Base-by-base conservation (phyloP, 2,113 vertebrate species). In the Strix aluco region DNA sequence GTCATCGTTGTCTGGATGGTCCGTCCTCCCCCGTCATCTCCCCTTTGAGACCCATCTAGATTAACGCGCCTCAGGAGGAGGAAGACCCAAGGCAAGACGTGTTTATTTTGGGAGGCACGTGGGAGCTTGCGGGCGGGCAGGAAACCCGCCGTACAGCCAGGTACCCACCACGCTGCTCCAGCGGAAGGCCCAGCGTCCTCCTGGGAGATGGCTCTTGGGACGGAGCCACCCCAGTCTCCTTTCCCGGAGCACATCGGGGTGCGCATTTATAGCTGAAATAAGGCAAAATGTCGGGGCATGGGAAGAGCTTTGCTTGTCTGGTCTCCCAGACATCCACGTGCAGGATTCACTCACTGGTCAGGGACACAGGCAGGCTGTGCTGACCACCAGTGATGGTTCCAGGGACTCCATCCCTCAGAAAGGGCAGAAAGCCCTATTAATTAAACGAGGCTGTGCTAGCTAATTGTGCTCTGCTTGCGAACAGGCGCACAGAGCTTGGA, bases 231-330 rank as follows among this genome's bases (percentile, higher is more conserved):
- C 26, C 42, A 19, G 3, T 36, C 30, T 55, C 16, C 20, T 40
- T 8, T 30, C n/a, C 27, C 49, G n/a, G 40, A 57, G 59, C 15
- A 1, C 1, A 9, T 16, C 0, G 2, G 19, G 42, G 32, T 46
- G 16, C 8, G 1, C 1, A 1, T 46, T 6, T 80, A 19, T 67
- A 61, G 29, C 75, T 6, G 0, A 47, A 72, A 51, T 29, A 0
- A 16, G 34, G 34, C 32, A 11, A 57, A 71, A 51, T 9, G 4
- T 44, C 3, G 4, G 49, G 57, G 30, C 38, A n/a, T 0, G 3
- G 55, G 51, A 30, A 40, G 65, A 88, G 16, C 57, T 71, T 65
- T 52, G 36, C 57, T 46, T 15, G 9, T 32, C 42, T n/a, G 19
- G 5, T 58, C 58, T 57, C 36, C 34, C 38, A 58, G 23, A 6